These are phyloP conservation scores for Drosophila auraria DNA, from an alignment of 1,140 invertebrate species.

Conservation along the genomic window DNA sequence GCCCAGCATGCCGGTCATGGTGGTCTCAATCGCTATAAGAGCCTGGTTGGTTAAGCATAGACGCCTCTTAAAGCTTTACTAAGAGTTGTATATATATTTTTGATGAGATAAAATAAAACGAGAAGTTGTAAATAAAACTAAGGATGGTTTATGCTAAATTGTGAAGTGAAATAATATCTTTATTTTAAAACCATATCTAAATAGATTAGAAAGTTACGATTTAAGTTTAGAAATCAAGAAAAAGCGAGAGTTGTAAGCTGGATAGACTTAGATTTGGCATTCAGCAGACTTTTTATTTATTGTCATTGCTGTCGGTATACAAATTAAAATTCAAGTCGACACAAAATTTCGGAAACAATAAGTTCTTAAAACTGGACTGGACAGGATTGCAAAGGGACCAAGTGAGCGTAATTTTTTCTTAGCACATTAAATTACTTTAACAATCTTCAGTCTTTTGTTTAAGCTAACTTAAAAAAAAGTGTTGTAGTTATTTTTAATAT, in stretches of 20 bases:
- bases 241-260: neutral
- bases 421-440: neutral
- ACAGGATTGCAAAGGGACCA: neutral
- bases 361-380: neutral
- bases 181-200: no score
- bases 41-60: conserved; percentile 11
- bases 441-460: no score
- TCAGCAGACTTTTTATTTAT: conserved; percentile 1
- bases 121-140: neutral
- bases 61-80: conserved; percentile 13
- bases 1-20: neutral
- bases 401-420: neutral
- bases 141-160: no score
- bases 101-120: conserved; percentile 24
- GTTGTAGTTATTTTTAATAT: no score
- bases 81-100: conserved; percentile 20
- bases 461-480: no score
- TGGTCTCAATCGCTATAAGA: no score
- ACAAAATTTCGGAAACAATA: neutral
- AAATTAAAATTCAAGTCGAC: neutral
- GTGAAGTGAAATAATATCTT: no score
- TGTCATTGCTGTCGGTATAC: neutral
- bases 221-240: neutral
- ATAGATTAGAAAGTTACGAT: no score
- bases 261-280: neutral